Evolutionary conservation across 2,797 vertebrate genomes (phyloP), one percentile per base, ranked within the genome.

Genomic region (Taenioides sp.): DNA sequence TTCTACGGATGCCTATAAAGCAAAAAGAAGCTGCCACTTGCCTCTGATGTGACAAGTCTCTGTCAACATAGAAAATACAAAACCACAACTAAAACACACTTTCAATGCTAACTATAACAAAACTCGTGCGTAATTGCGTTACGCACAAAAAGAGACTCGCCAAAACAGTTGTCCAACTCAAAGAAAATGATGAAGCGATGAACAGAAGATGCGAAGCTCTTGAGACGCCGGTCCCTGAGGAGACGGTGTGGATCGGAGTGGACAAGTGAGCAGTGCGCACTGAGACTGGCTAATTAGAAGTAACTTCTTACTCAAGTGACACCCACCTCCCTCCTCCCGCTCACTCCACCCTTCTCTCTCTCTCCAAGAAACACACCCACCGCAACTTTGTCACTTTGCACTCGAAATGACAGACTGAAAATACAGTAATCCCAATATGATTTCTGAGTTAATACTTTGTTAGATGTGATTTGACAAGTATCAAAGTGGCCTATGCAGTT

Each of bases 271-370:
- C 83, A 82, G 79, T 86, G 70, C 78, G 82, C 89, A 84, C 85
- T 74, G 77, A 91, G 89, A 80, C 86, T 89, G 93, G 93, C 91
- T 94, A 94, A 94, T 94, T 94, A 94, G 81, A 93, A 88, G 85
- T 81, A 90, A 93, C 88, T 92, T 91, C 89, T 91, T 91, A 90
- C 81, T 78, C 75, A 87, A 91, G 90, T 91, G 84, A 91, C 85
- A 78, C 83, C 63, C 81, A 88, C 78, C 86, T 80, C 85, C 88
- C 89, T 89, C 89, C 84, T 64, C 76, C 68, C 73, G 61, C 82
- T 72, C 73, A 64, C 74, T 74, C 70, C 60, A 69, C 79, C 80
- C 76, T 72, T 77, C 75, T 72, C 78, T 66, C 62, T 69, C 69
- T 70, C 62, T 7, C 2, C 58, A 28, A 20, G 11, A 47, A 50